Evolutionary conservation across 2,888 invertebrate genomes (phyloP).

Genomic region (Eristalinus sepulchralis): DNA sequence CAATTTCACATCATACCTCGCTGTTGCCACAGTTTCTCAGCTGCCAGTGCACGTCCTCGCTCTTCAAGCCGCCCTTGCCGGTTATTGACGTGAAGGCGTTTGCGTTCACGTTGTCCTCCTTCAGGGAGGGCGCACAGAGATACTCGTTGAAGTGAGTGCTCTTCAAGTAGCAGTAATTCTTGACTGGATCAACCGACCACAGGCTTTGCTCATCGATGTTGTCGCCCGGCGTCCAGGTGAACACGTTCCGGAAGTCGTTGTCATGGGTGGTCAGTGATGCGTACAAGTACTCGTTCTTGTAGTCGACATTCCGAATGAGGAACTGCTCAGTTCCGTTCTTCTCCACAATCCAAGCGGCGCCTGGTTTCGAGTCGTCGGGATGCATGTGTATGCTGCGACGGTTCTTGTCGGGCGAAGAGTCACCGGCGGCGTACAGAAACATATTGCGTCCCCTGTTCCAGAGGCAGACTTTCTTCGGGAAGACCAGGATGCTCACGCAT

Average conservation of each 20-base stretch:
- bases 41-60: too few relatives aligned
- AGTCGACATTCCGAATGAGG: constrained; percentile 4
- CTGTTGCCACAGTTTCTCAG: too few relatives aligned
- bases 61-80: too few relatives aligned
- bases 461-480: constrained; percentile 13
- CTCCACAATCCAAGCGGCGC: constrained; percentile 17
- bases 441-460: constrained; percentile 28
- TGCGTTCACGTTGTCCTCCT: too few relatives aligned
- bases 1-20: too few relatives aligned
- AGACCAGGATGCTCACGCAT: constrained; percentile 31
- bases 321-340: constrained; percentile 20
- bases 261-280: neutral
- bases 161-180: neutral
- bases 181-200: constrained; percentile 14
- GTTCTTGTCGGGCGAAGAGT: neutral
- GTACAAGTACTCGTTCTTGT: constrained; percentile 45
- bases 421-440: constrained; percentile 35
- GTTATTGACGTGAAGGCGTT: too few relatives aligned
- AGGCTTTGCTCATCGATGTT: neutral
- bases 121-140: too few relatives aligned
- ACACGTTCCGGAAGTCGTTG: constrained; percentile 18
- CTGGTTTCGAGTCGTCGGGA: constrained; percentile 1
- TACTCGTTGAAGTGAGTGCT: neutral
- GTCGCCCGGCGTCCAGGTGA: constrained; percentile 23
- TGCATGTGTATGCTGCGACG: constrained; percentile 13